A percentile compares a stretch with the other conserved stretches of the same genome.
Evolutionary conservation across 2,797 vertebrate species (phyloP).

Genomic region (Anguilla obscura): DNA sequence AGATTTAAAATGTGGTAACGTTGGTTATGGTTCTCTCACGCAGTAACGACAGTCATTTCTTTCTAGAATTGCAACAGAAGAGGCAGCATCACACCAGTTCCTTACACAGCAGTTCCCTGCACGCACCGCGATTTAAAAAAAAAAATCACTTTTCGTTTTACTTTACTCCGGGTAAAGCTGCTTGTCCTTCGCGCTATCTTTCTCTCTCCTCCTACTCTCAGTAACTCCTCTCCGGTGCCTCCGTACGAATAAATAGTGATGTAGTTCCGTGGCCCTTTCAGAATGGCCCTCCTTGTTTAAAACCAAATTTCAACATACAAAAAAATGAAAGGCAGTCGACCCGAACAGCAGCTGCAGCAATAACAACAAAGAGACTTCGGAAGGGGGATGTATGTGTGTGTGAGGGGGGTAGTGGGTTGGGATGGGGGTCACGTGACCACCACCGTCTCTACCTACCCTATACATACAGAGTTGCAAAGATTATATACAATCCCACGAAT

Average conservation of each 20-base stretch:
- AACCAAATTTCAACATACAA: constrained; percentile 16
- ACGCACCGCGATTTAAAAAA: constrained; percentile 17
- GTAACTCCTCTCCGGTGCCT: constrained; percentile 28
- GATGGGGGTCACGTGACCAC: constrained; percentile 40
- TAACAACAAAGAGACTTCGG: constrained; percentile 49
- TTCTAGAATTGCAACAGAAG: constrained; percentile 21
- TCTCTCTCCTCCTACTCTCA: constrained; percentile 24
- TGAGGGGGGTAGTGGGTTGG: constrained; percentile 6
- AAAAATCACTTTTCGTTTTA: constrained; percentile 32
- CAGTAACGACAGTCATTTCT: constrained; percentile 20
- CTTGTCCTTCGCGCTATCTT: constrained; percentile 24
- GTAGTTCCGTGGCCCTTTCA: not conserved
- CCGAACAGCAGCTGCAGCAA: constrained; percentile 38
- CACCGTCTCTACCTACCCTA: not conserved
- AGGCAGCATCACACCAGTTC: constrained; percentile 30
- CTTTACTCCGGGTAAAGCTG: constrained; percentile 15
- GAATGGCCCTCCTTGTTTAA: constrained; percentile 14
- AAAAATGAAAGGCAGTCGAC: constrained; percentile 23
- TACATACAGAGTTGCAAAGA: constrained; percentile 15
- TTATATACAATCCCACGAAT: constrained; percentile 1
- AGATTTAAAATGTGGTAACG: constrained; percentile 14
- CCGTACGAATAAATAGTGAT: not conserved
- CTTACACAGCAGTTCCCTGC: constrained; percentile 32
- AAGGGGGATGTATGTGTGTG: constrained; percentile 20
- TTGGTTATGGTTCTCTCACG: constrained; percentile 15